Base-by-base conservation (phyloP, 2,113 vertebrate species). In the Caranx ignobilis region DNA sequence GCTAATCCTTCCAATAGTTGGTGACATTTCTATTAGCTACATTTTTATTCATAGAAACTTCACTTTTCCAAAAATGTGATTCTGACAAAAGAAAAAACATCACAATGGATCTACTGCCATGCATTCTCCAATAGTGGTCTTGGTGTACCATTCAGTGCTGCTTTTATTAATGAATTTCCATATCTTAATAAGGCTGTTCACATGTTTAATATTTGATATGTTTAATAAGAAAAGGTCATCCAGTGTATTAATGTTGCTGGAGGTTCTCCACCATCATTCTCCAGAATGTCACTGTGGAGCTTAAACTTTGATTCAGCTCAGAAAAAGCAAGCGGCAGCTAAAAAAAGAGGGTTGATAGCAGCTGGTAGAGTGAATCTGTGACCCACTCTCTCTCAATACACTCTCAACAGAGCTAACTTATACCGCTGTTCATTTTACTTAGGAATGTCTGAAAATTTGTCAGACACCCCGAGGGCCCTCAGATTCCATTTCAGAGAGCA, bases 401-500 rank as follows among this genome's bases (percentile, higher is more conserved):
- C 68, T 63, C 45, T 59, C 19, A 43, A 16, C 0, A 48, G 71
- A 79, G 67, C 6, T 47, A 80, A 72, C 72, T 76, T 62, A 15
- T 21, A 55, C 59, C 15, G 2, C 73, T 70, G 73, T 74, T 86
- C 79, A 54, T 81, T 83, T 82, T 68, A 79, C 62, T 77, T 37
- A 32, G 60, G 52, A 81, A 75, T 74, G 77, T 80, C 68, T 69
- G 52, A 77, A 82, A 87, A 77, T 68, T 81, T 77, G 79, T 84
- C 82, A 65, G 55, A 79, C 71, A 75, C 71, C 85, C 89, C 45
- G 63, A 80, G 83, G 85, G 82, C 54, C 43, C 32, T 15, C 32
- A 37, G 78, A 85, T 89, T 82, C 72, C 81, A 89, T 88, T 89
- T 89, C 77, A 90, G 66, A 79, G 80, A 80, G 75, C 80, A 81